Base-by-base conservation (phyloP, 2,888 invertebrate genomes). In the Nematopogon swammerdamellus region DNA sequence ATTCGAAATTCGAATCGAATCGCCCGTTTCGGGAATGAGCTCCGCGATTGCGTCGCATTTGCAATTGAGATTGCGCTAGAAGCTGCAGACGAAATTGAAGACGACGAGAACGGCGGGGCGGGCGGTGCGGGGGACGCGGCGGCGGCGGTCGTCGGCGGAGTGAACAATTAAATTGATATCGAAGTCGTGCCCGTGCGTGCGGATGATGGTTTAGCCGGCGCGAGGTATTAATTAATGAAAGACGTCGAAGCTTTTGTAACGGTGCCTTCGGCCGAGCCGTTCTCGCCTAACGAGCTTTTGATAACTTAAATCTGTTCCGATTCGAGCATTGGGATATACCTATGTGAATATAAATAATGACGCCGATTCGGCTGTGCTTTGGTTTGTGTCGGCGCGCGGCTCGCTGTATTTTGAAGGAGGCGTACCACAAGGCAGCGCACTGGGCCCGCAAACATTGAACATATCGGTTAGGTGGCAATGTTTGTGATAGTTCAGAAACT, bases 231-330 rank as follows among this genome's bases (percentile, higher is more conserved):
- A 36, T 36, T 36, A 36, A 36, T 14, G 11, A 3, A 36, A 36
- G 36, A 36, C n/a, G 10, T 25, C 10, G 36, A 36, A 14, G 36
- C 36, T 25, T 25, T 25, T 62, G 59, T 68, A 70, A 70, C 72
- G 68, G 72, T 66, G 67, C 61, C 16, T 25, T 54, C 49, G 25
- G 25, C 4, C 25, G 25, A 25, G 25, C 8, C 25, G 25, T 4
- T 63, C 63, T 25, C 62, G 63, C 62, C 63, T 68, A 67, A 69
- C 69, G 65, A 68, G 67, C 65, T 63, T 69, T 67, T 70, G 67
- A 70, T 69, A 70, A 66, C 63, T 50, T 45, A 43, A 48, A 47
- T 44, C 53, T 69, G 66, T 65, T 63, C 25, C 25, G 25, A 25
- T 25, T 25, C 25, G 5, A 25, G 25, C 25, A 25, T 25, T 25